phyloP scores from a whole-genome alignment of 2,113 vertebrate species.

The Damaliscus lunatus region DNA sequence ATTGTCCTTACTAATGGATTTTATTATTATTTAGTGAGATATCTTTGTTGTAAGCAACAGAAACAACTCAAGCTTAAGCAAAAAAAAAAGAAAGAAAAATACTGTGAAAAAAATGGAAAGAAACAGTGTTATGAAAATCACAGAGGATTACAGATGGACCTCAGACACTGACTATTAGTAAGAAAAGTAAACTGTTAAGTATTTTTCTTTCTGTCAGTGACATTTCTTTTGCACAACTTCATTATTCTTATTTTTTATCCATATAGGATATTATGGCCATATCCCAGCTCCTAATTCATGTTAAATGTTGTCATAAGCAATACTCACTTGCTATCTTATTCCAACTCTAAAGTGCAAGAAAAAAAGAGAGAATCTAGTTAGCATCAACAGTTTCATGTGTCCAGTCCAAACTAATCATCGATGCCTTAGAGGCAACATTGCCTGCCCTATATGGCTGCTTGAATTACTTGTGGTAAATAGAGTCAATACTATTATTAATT shows the following conservation, averaged over 20 bases:
- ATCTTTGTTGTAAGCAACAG: background rate
- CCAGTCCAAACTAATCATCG: background rate
- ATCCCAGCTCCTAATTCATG: background rate
- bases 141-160: background rate
- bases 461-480: background rate
- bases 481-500: background rate
- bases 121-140: background rate
- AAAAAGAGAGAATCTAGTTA: background rate
- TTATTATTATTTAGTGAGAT: background rate
- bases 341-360: background rate
- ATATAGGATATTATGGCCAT: background rate
- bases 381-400: background rate
- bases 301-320: background rate
- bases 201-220: background rate
- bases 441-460: background rate
- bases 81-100: background rate
- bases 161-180: background rate
- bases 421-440: background rate
- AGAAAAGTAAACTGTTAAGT: background rate
- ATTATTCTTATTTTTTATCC: background rate
- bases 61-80: background rate
- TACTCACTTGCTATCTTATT: background rate
- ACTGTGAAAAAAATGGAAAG: background rate
- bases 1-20: background rate
- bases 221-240: background rate